Base-by-base conservation (phyloP, 2,888 invertebrate genomes). In the Xestia ashworthii region DNA sequence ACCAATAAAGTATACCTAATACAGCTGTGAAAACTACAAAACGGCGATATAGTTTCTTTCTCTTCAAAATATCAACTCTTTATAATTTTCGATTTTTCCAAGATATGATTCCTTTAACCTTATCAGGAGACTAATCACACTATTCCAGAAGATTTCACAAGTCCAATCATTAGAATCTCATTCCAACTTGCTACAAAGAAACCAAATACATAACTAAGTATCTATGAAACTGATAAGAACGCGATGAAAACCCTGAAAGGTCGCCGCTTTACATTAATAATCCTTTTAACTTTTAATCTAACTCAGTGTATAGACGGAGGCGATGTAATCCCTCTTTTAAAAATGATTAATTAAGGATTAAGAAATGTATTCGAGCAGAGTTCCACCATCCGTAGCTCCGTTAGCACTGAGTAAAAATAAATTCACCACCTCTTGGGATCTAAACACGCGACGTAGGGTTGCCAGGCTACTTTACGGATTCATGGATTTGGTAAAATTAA, bases 341-440 rank as follows among this genome's bases (percentile, higher is more conserved):
- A 80, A 73, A 81, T 83, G 60, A 81, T 86, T 83, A 83, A 87
- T 86, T 75, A 86, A 83, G 74, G 79, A 72, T 88, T 88, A 80
- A 80, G 87, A 79, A 78, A 81, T 74, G 55, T 74, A 74, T 74
- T 87, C 76, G 71, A 80, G 41, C 60, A n/a, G 64, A 44, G 71
- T 66, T 32, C 53, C 46, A 62, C 19, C 11, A 19, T 6, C 44
- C 44, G 44, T 9, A 9, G 62, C 32, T 11, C 44, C 44, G 65
- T 65, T 44, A 71, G 50, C 68, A 68, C 69, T 22, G 50, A 67
- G 74, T 70, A 32, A 76, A 86, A 87, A 88, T 88, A 81, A 78
- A 82, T 81, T 75, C 71, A 77, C 62, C 62, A 80, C 71, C 75
- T 78, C 87, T 74, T n/a, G 68, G 73, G 53, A 70, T 77, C 87